These are phyloP conservation scores for Argya squamiceps DNA, from an alignment of 2,797 vertebrate species.

Conservation along the genomic window DNA sequence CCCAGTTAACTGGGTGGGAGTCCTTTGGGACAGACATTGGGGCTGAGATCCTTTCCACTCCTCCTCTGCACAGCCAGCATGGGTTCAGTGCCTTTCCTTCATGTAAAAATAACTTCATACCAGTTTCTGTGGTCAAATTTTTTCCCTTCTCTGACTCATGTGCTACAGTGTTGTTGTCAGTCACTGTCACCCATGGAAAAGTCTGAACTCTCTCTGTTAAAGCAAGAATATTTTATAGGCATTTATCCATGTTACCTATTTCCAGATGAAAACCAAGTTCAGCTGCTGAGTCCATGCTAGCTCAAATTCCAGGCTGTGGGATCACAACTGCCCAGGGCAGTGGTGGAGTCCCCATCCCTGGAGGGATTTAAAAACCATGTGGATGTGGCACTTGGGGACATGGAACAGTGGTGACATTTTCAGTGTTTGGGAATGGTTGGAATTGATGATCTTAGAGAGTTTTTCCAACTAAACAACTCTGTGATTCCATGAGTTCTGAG, in stretches of 20 bases:
- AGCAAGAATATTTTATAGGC: not conserved
- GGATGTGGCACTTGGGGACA: not conserved
- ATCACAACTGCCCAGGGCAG: not conserved
- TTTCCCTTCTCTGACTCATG: not conserved
- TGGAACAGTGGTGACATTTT: not conserved
- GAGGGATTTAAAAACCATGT: not conserved
- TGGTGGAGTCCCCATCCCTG: no score
- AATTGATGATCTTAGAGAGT: not conserved
- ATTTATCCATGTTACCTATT: not conserved
- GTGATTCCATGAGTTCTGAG: not conserved
- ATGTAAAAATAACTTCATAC: not conserved
- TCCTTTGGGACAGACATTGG: not conserved
- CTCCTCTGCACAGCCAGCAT: not conserved
- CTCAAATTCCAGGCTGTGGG: not conserved
- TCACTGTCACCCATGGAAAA: not conserved
- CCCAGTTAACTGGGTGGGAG: not conserved
- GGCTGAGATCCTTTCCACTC: not conserved
- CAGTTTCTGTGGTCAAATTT: not conserved
- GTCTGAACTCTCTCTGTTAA: not conserved
- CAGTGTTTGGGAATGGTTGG: not conserved
- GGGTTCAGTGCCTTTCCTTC: not conserved
- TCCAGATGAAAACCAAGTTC: not conserved
- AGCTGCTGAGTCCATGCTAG: not conserved
- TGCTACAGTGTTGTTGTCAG: not conserved
- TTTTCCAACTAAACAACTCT: not conserved